These are phyloP conservation scores for Hepsetus odoe DNA, from an alignment of 2,113 vertebrate genomes.

Conservation along the genomic window DNA sequence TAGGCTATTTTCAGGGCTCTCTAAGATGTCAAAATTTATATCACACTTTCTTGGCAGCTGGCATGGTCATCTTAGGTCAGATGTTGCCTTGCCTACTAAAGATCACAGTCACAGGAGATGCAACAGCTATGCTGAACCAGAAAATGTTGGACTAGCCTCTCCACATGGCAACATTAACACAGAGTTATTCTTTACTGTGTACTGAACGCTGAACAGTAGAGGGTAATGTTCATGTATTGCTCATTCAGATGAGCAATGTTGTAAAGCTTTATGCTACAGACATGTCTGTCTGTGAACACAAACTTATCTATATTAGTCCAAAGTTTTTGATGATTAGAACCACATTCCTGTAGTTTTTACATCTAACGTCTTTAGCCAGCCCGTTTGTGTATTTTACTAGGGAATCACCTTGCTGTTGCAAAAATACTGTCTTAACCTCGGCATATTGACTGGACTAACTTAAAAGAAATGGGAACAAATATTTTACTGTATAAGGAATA, in stretches of 20 bases:
- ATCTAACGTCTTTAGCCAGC: too few species aligned
- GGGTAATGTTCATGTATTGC: neutral
- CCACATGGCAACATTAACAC: neutral
- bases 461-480: too few species aligned
- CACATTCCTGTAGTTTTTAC: too few species aligned
- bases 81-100: constrained; percentile 26
- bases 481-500: too few species aligned
- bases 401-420: too few species aligned
- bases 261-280: too few species aligned
- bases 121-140: neutral
- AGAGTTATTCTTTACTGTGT: neutral
- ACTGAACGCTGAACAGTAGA: neutral
- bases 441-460: too few species aligned
- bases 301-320: neutral
- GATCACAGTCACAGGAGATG: constrained; percentile 23
- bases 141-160: constrained; percentile 7
- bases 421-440: too few species aligned
- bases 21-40: neutral
- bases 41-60: neutral
- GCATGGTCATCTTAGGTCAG: constrained; percentile 5
- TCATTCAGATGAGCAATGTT: too few species aligned
- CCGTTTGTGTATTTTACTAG: too few species aligned
- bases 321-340: too few species aligned
- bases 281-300: neutral
- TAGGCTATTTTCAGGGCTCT: neutral